A percentile compares a stretch with the other conserved stretches of the same genome.
phyloP scores from a whole-genome alignment of 2,888 invertebrate species.

The Erebia ligea region DNA sequence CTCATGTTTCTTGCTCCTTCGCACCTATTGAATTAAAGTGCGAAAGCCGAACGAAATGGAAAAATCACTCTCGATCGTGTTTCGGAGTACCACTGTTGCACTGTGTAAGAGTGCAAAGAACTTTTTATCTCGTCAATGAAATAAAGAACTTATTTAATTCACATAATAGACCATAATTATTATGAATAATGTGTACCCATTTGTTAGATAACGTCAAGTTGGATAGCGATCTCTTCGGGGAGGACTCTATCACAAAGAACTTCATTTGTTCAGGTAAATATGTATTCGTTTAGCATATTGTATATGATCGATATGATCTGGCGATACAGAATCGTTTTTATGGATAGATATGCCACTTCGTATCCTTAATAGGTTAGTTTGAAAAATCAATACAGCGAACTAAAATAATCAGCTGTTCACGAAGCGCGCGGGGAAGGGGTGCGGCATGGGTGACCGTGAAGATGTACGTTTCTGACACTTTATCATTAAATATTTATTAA shows the following conservation, averaged over 20 bases:
- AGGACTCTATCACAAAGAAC: slow-evolving; percentile 84
- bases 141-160: slow-evolving; percentile 54
- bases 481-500: slow-evolving; percentile 26
- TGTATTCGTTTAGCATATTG: slow-evolving; percentile 47
- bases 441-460: slow-evolving; percentile 76
- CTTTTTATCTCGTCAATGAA: slow-evolving; percentile 58
- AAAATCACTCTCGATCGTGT: slow-evolving; percentile 58
- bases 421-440: slow-evolving; percentile 61
- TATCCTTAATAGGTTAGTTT: slow-evolving; percentile 64
- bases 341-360: slow-evolving; percentile 40
- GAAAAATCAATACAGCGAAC: slow-evolving; percentile 81
- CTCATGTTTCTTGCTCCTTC: slow-evolving; percentile 49
- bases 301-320: slow-evolving; percentile 43
- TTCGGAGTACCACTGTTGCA: slow-evolving; percentile 38
- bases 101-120: slow-evolving; percentile 48
- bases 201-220: slow-evolving; percentile 86
- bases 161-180: slow-evolving; percentile 50
- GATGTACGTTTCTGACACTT: slow-evolving; percentile 58
- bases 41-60: no score
- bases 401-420: slow-evolving; percentile 81
- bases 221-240: slow-evolving; percentile 74
- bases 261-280: slow-evolving; percentile 85
- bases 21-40: slow-evolving; percentile 47
- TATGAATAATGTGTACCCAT: slow-evolving; percentile 87
- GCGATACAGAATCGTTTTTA: slow-evolving; percentile 5